These are phyloP conservation scores for Conchocele bisecta DNA, from an alignment of 2,888 invertebrate genomes.

Conservation along the genomic window DNA sequence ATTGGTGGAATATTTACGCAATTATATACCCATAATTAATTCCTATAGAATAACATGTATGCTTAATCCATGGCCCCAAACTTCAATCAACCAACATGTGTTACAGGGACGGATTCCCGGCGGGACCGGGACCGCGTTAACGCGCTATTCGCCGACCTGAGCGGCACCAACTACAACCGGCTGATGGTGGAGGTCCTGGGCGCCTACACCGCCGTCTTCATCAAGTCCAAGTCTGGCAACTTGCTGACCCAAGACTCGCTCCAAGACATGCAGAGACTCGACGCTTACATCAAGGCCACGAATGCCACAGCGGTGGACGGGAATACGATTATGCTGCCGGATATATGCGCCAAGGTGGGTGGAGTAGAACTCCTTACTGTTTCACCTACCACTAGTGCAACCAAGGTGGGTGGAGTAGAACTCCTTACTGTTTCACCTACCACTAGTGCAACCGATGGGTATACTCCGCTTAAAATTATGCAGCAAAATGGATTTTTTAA, in stretches of 20 bases:
- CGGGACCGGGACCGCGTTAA: constrained; percentile 52
- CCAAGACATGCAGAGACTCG: constrained; percentile 32
- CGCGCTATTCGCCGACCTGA: constrained; percentile 47
- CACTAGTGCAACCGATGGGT: no score
- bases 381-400: no score
- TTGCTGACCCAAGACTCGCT: constrained; percentile 31
- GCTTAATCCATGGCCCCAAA: no score
- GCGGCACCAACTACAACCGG: constrained; percentile 35
- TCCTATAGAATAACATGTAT: no score
- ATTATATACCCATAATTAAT: no score
- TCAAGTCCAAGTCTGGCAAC: constrained; percentile 35
- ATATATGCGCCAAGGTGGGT: constrained; percentile 33
- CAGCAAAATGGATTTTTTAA: no score
- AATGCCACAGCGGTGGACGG: constrained; percentile 10
- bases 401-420: no score
- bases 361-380: no score
- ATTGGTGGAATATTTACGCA: no score
- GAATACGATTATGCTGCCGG: not conserved
- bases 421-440: no score
- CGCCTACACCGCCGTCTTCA: constrained; percentile 38
- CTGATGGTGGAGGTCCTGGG: constrained; percentile 17
- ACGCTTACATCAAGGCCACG: constrained; percentile 29
- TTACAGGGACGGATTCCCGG: constrained; percentile 58
- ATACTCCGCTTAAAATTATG: no score
- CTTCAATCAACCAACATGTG: no score